Percentiles rank a stretch among this genome's conserved stretches.
These are phyloP conservation scores for Noturus placidus DNA, from an alignment of 2,113 vertebrate genomes.

Conservation along the genomic window DNA sequence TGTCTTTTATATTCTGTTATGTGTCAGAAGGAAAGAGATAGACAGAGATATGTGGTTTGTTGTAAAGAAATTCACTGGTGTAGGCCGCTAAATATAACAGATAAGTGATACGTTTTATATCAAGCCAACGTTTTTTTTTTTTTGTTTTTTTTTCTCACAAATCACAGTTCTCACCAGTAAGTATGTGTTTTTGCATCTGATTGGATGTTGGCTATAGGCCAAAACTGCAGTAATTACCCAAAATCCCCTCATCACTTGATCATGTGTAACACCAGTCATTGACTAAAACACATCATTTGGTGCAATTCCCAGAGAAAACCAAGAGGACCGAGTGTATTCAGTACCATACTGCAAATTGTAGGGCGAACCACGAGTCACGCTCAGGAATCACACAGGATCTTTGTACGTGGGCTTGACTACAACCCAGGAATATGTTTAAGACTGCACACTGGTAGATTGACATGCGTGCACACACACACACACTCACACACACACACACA, in stretches of 20 bases:
- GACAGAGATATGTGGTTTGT: too few species aligned
- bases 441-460: neutral
- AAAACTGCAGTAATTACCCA: neutral
- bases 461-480: neutral
- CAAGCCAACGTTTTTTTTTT: neutral
- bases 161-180: neutral
- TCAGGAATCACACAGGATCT: neutral
- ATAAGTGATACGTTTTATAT: neutral
- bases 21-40: neutral
- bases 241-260: constrained; percentile 1
- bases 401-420: neutral
- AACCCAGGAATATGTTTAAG: neutral
- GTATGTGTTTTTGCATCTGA: neutral
- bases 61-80: neutral
- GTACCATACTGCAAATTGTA: neutral
- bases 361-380: neutral
- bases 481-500: neutral
- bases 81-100: too few species aligned
- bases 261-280: neutral
- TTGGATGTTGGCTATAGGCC: neutral
- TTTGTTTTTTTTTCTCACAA: neutral
- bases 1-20: neutral
- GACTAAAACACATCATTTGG: neutral
- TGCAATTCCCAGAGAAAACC: neutral
- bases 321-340: neutral